Evolutionary conservation across 2,113 vertebrate species (phyloP).

Genomic region (Erpornis zantholeuca): DNA sequence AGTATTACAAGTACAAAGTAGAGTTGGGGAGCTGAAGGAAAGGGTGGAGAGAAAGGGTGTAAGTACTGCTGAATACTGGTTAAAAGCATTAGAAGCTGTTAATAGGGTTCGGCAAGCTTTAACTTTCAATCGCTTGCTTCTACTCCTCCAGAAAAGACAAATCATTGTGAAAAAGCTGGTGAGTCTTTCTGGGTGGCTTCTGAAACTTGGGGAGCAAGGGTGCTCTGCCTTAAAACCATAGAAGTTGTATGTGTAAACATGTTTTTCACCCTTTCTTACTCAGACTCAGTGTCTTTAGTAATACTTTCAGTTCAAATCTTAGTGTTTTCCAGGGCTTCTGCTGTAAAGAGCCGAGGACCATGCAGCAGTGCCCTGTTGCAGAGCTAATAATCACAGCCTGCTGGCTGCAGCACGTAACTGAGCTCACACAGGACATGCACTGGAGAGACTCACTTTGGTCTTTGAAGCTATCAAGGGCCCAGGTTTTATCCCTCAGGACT

Average conservation of each 20-base stretch:
- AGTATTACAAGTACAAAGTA: neutral
- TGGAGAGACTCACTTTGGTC: neutral
- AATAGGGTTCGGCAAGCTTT: neutral
- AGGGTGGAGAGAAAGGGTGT: neutral
- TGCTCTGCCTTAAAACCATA: rapidly evolving
- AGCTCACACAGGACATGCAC: neutral
- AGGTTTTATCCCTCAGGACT: neutral
- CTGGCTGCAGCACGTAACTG: rapidly evolving
- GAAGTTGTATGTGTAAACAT: neutral
- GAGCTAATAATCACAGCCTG: neutral
- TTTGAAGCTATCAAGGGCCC: neutral
- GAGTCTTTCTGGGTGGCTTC: neutral
- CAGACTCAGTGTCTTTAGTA: neutral
- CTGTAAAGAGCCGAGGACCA: neutral
- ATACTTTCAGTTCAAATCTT: neutral
- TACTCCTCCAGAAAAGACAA: neutral
- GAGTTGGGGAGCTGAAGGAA: neutral
- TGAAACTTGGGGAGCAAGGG: neutral
- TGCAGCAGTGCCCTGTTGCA: neutral
- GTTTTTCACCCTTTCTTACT: neutral
- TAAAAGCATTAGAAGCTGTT: neutral
- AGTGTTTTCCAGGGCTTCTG: neutral
- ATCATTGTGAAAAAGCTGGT: neutral
- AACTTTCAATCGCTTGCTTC: neutral
- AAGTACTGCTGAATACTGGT: neutral